A percentile compares a stretch with the other conserved stretches of the same genome.
Evolutionary conservation across 1,140 invertebrate genomes (phyloP).

Genomic region (Tribolium castaneum): DNA sequence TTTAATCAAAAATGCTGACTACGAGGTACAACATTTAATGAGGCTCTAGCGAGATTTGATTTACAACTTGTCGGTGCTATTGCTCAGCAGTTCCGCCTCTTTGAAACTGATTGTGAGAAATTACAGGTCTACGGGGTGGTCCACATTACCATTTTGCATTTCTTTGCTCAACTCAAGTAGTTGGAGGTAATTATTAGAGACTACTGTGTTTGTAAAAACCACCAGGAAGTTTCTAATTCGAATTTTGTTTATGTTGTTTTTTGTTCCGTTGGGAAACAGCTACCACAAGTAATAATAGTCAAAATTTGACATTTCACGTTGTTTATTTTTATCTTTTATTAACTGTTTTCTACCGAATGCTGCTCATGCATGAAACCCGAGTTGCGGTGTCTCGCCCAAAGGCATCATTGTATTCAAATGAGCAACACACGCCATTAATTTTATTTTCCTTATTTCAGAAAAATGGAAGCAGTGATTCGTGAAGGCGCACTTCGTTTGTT

Average conservation of each 20-base stretch:
- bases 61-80: neutral
- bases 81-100: neutral
- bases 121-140: neutral
- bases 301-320: neutral
- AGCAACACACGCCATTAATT: neutral
- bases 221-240: too few species aligned
- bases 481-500: conserved; percentile 58
- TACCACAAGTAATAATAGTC: neutral
- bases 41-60: neutral
- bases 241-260: too few species aligned
- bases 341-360: neutral
- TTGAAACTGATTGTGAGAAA: neutral
- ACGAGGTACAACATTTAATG: neutral
- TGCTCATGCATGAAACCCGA: neutral
- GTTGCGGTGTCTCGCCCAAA: neutral
- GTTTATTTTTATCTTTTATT: neutral
- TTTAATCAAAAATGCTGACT: too few species aligned
- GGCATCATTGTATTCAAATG: neutral
- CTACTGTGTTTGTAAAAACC: too few species aligned
- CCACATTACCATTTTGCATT: neutral
- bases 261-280: too few species aligned
- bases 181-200: too few species aligned
- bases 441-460: conserved; percentile 45
- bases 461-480: conserved; percentile 60
- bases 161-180: neutral